phyloP scores from a whole-genome alignment of 2,888 invertebrate species.

The Oligia fasciuncula region DNA sequence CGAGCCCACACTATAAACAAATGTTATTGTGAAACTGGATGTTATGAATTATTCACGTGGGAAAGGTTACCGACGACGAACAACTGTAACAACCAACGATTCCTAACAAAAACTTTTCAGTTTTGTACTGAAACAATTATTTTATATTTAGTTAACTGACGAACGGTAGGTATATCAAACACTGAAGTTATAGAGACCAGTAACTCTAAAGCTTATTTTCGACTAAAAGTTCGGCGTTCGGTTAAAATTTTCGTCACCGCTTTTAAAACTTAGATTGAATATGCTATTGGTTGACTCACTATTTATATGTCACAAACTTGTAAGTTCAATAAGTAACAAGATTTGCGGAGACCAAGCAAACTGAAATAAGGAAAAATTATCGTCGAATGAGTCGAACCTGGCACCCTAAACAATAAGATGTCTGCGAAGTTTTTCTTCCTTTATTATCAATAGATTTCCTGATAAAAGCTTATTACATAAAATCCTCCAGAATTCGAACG shows the following conservation, averaged over 20 bases:
- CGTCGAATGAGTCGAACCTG: not conserved
- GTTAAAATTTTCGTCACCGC: not conserved
- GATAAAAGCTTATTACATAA: slow-evolving; percentile 6
- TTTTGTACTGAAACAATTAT: slow-evolving; percentile 63
- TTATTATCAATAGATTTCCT: not conserved
- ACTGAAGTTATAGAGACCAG: slow-evolving; percentile 14
- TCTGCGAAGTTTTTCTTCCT: slow-evolving; percentile 5
- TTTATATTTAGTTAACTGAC: slow-evolving; percentile 33
- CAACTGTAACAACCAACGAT: slow-evolving; percentile 78
- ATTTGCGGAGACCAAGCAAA: not conserved
- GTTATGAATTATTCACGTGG: slow-evolving; percentile 83
- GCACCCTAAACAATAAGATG: not conserved
- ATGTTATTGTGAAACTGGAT: slow-evolving; percentile 75
- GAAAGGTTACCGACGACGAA: slow-evolving; percentile 74
- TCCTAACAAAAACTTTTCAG: slow-evolving; percentile 73
- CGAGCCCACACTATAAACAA: slow-evolving; percentile 54
- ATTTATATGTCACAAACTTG: slow-evolving; percentile 7
- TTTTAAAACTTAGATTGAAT: slow-evolving; percentile 13
- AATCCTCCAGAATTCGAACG: not conserved
- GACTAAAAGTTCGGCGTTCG: not conserved
- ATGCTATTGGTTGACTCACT: not conserved
- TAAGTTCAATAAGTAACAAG: not conserved
- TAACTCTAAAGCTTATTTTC: slow-evolving; percentile 9
- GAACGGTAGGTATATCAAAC: slow-evolving; percentile 21
- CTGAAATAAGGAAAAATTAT: slow-evolving; percentile 8